Percentiles rank a stretch among this genome's conserved stretches.
These are phyloP conservation scores for Trichonephila clavata DNA, from an alignment of 1,140 invertebrate genomes.

Conservation along the genomic window DNA sequence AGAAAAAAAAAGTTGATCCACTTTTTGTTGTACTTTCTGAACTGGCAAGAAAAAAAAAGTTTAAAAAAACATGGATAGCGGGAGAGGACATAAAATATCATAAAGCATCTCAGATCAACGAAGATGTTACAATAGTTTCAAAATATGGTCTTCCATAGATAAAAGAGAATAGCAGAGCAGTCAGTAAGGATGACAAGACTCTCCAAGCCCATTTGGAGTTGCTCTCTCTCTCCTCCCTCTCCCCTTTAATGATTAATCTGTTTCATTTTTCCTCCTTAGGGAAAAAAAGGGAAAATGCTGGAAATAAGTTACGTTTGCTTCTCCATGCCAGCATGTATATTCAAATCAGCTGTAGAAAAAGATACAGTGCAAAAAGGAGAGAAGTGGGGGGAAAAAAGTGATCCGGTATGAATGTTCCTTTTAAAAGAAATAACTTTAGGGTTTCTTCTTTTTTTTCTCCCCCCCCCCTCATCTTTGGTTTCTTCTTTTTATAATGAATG, in stretches of 20 bases:
- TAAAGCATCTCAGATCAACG: constrained; percentile 58
- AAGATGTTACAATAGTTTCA: constrained; percentile 51
- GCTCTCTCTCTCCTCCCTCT: constrained; percentile 9
- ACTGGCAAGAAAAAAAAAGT: not conserved
- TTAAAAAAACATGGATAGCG: not conserved
- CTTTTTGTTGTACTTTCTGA: constrained; percentile 41
- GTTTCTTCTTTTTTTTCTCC: not conserved
- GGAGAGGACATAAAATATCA: constrained; percentile 59
- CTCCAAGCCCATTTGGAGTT: constrained; percentile 59
- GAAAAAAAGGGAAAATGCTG: not conserved
- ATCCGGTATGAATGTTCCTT: constrained; percentile 9
- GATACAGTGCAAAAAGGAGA: not conserved
- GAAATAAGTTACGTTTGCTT: constrained; percentile 28
- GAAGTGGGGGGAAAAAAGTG: not conserved
- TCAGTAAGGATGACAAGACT: constrained; percentile 47
- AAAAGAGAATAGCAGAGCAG: constrained; percentile 55
- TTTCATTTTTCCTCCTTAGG: constrained; percentile 46
- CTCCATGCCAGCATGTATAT: constrained; percentile 22
- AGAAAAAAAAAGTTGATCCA: constrained; percentile 60
- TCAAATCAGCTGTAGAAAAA: constrained; percentile 18
- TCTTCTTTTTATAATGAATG: not conserved
- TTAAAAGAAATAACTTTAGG: not conserved
- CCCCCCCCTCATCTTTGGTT: no score
- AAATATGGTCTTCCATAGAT: constrained; percentile 62
- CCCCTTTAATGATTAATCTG: constrained; percentile 70